Evolutionary conservation across 2,113 vertebrate genomes (phyloP), one percentile per base, ranked within the genome.

Genomic region (Silurus meridionalis): DNA sequence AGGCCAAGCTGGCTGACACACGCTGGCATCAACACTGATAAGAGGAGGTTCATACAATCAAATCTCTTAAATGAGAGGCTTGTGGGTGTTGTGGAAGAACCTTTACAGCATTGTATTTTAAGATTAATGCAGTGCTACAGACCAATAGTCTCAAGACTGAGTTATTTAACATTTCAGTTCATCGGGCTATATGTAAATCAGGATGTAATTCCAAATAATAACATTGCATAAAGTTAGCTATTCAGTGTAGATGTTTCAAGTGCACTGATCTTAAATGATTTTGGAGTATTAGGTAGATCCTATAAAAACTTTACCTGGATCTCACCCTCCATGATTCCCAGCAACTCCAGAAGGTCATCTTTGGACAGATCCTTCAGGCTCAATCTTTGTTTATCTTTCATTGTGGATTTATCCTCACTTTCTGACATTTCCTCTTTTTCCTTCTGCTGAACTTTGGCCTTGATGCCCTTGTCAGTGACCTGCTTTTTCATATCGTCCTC

Each of bases 251-350:
- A 50, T 64, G 37, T 81, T 46, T 46, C 50, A 58, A n/a, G 48
- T 81, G 58, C 15, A 37, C 79, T 61, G 60, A 11, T 52, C 19
- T 74, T 37, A 4, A 52, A 74, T 23, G 19, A 23, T 75, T 72
- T 53, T 52, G 72, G 21, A 13, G 5, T 13, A 63, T 7, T 28
- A 86, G 10, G 23, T 53, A 61, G 17, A 72, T 79, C 19, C 78
- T 75, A 13, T 37, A n/a, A 9, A n/a, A 60, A 14, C 21, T 21
- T n/a, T 50, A 99, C 98, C 97, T 99, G 97, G 71, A 99, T 88
- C 87, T 99, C 98, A 89, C 98, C 97, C 92, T 99, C 98, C 98
- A 99, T 99, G 92, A 99, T 95, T 61, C 97, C 98, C 83, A 99
- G 95, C 28, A 99, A 94, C 89, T 94, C 95, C 28, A 99, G 94